Conservation (phyloP, 2,888 invertebrate species). For the Artemia sinica region DNA sequence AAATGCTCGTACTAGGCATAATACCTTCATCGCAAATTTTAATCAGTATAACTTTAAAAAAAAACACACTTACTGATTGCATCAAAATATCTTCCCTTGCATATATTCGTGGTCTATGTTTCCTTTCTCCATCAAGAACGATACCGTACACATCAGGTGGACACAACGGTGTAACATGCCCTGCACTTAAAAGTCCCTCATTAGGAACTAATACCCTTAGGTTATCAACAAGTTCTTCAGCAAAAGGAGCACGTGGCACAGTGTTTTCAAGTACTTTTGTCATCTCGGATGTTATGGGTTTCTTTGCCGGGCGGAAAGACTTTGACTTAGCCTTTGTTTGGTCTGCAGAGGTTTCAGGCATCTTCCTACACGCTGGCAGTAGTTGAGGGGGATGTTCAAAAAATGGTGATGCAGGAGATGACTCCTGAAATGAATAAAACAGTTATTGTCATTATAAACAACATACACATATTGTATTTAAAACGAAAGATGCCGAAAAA, state of each 20-base stretch:
- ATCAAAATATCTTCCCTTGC: slow-evolving; percentile 73
- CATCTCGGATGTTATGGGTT: neutral
- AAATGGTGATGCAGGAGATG: too few species aligned
- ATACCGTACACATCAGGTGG: slow-evolving; percentile 88
- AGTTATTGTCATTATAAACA: too few species aligned
- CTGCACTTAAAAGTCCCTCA: slow-evolving; percentile 86
- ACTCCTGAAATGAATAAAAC: too few species aligned
- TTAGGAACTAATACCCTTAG: slow-evolving; percentile 67
- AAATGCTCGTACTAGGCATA: too few species aligned
- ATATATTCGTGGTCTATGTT: slow-evolving; percentile 73
- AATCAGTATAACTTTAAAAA: neutral
- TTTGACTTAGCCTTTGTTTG: neutral
- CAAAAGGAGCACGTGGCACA: slow-evolving; percentile 28
- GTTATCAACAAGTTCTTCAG: slow-evolving; percentile 43
- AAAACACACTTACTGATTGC: slow-evolving; percentile 55
- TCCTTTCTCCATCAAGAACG: slow-evolving; percentile 72
- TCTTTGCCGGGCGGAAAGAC: neutral
- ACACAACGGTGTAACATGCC: slow-evolving; percentile 63
- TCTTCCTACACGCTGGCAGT: too few species aligned
- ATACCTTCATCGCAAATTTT: too few species aligned
- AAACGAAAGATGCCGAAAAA: too few species aligned
- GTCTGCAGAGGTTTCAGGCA: too few species aligned
- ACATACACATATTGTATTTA: too few species aligned
- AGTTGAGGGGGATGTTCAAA: too few species aligned
- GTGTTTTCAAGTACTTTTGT: neutral